Percentiles rank a stretch among this genome's conserved stretches.
Evolutionary conservation across 2,888 invertebrate species (phyloP).

Genomic region (Eueremaeus valkanovi): DNA sequence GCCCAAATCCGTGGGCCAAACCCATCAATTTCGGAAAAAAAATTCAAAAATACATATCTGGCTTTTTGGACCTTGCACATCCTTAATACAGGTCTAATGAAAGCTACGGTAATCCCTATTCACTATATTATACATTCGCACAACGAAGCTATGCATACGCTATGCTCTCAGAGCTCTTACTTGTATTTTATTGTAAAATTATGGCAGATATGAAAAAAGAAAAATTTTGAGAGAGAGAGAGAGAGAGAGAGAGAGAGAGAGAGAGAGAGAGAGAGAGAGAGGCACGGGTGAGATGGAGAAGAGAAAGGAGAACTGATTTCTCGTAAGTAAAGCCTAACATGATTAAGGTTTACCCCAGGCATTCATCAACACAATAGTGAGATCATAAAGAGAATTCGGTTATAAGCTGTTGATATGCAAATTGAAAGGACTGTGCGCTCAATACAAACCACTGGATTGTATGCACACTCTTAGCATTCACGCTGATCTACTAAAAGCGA

Average conservation of each 20-base stretch:
- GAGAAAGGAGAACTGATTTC: neutral
- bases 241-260: slow-evolving; percentile 31
- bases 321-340: neutral
- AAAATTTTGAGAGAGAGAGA: neutral
- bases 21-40: too few species aligned
- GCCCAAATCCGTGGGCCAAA: too few species aligned
- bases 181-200: neutral
- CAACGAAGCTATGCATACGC: neutral
- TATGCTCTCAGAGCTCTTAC: neutral
- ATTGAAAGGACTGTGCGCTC: neutral
- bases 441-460: neutral
- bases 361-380: slow-evolving; percentile 27
- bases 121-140: neutral
- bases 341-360: slow-evolving; percentile 29
- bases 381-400: slow-evolving; percentile 22
- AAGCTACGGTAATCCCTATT: neutral
- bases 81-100: slow-evolving; percentile 1
- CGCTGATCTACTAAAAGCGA: slow-evolving; percentile 20
- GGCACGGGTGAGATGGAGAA: neutral
- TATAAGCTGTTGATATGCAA: slow-evolving; percentile 30
- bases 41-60: too few species aligned
- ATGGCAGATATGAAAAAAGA: neutral
- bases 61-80: too few species aligned
- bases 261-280: slow-evolving; percentile 30
- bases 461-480: neutral